A percentile compares a stretch with the other conserved stretches of the same genome.
phyloP scores from a whole-genome alignment of 2,797 vertebrate genomes.

The Eulemur rubriventer region DNA sequence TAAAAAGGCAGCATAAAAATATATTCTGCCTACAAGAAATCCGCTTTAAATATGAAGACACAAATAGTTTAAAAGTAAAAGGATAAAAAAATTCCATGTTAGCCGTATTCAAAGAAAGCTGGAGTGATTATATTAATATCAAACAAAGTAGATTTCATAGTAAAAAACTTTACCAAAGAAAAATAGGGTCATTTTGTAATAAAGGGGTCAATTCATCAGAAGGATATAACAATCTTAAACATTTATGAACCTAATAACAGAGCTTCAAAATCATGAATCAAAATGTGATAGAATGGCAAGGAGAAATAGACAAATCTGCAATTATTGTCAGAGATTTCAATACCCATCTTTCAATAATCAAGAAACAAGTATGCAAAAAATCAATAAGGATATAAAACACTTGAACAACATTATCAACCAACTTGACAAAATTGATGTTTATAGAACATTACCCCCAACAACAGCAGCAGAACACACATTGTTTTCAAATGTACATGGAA shows the following conservation, averaged over 20 bases:
- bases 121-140: not conserved
- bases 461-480: not conserved
- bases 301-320: not conserved
- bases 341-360: not conserved
- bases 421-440: not conserved
- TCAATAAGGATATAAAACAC: not conserved
- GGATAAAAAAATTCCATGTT: not conserved
- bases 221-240: not conserved
- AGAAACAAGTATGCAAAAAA: not conserved
- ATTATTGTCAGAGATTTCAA: not conserved
- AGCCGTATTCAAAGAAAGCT: not conserved
- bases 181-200: not conserved
- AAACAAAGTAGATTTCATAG: not conserved
- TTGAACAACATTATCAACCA: not conserved
- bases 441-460: not conserved
- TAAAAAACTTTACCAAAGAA: not conserved
- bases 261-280: not conserved
- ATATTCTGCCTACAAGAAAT: not conserved
- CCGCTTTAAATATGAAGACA: not conserved
- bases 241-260: not conserved
- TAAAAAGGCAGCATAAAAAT: not conserved
- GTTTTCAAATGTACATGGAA: not conserved
- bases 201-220: not conserved
- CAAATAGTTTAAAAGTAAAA: not conserved
- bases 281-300: not conserved